phyloP scores from a whole-genome alignment of 2,113 vertebrate species.

The Brevimyrus niger region DNA sequence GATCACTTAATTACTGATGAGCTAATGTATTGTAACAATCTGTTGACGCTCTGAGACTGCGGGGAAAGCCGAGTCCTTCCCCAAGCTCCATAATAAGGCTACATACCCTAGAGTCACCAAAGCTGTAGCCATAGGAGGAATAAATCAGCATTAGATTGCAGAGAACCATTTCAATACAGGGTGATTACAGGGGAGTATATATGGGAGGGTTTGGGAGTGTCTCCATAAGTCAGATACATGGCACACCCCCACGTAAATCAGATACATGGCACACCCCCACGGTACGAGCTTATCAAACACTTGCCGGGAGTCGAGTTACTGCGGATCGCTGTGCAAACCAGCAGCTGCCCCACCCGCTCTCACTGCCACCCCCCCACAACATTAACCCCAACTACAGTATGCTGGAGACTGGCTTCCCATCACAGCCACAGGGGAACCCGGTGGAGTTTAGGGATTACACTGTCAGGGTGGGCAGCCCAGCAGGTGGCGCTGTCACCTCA shows the following conservation, averaged over 20 bases:
- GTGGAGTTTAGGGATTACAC: neutral
- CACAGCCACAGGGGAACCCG: neutral
- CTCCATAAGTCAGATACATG: neutral
- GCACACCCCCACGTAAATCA: neutral
- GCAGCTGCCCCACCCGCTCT: neutral
- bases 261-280: neutral
- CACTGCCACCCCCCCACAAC: neutral
- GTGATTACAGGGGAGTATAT: no score
- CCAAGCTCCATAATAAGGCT: neutral
- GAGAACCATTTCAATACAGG: neutral
- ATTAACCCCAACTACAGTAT: neutral
- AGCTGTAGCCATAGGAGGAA: neutral
- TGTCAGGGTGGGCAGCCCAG: neutral
- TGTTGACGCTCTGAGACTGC: neutral
- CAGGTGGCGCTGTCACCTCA: neutral
- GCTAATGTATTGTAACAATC: slow-evolving; percentile 14
- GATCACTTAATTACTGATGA: slow-evolving; percentile 12
- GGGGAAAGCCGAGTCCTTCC: neutral
- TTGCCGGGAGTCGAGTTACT: neutral
- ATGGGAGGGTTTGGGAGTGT: neutral
- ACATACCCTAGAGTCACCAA: neutral
- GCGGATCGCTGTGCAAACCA: no score
- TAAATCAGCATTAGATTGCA: neutral
- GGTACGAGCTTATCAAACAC: neutral
- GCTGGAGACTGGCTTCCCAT: neutral